Evolutionary conservation across 2,113 vertebrate species (phyloP).

Genomic region (Marcusenius ussheri): DNA sequence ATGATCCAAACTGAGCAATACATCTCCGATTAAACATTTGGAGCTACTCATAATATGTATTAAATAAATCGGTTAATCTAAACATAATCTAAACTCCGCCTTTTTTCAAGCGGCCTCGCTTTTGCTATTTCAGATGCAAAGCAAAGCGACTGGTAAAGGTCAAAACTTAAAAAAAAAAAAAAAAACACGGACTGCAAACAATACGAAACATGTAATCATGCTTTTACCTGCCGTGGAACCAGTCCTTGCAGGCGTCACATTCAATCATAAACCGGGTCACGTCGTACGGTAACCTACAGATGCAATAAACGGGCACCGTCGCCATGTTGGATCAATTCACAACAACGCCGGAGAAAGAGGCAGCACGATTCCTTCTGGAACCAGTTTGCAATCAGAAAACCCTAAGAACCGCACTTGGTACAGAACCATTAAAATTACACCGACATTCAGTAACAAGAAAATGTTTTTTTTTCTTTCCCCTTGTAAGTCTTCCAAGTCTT

Average conservation of each 20-base stretch:
- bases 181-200: background rate
- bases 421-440: slow-evolving; percentile 1
- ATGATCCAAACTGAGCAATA: background rate
- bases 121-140: slow-evolving; percentile 13
- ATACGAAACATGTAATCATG: background rate
- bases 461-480: background rate
- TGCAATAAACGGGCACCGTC: slow-evolving; percentile 73
- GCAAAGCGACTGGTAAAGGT: background rate
- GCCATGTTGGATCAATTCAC: slow-evolving; percentile 66
- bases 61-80: slow-evolving; percentile 7
- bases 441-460: background rate
- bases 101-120: slow-evolving; percentile 25
- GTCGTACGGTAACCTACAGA: slow-evolving; percentile 72
- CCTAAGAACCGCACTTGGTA: slow-evolving; percentile 1
- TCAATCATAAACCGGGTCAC: slow-evolving; percentile 75
- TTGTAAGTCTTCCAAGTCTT: background rate
- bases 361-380: background rate
- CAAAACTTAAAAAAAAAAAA: background rate
- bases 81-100: slow-evolving; percentile 22
- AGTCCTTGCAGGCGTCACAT: slow-evolving; percentile 73
- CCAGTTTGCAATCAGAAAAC: slow-evolving; percentile 19
- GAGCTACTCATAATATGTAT: background rate
- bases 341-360: slow-evolving; percentile 40
- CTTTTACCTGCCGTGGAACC: slow-evolving; percentile 72
- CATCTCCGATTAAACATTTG: background rate